Conservation (phyloP, 2,888 invertebrate genomes). For the Caenorhabditis sp. region DNA sequence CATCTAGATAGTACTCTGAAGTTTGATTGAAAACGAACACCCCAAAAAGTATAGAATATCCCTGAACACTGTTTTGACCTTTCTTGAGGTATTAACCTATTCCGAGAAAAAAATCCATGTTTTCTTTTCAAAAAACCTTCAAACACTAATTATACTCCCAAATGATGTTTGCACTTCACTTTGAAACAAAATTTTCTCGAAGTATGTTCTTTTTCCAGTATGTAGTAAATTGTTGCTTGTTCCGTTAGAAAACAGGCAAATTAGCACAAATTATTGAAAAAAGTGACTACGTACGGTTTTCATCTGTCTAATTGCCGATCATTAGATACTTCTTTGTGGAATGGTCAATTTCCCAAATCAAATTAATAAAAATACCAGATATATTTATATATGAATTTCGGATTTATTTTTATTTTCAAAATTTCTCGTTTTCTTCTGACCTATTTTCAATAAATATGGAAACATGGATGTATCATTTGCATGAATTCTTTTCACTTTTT, state of each 20-base stretch:
- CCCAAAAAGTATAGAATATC: no score
- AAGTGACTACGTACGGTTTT: not conserved
- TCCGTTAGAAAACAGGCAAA: not conserved
- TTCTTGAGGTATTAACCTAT: not conserved
- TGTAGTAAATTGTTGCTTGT: not conserved
- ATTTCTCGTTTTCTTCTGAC: not conserved
- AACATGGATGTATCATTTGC: conserved; percentile 2
- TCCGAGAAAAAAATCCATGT: not conserved
- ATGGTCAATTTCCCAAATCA: no score
- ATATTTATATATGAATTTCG: not conserved
- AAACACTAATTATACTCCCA: not conserved
- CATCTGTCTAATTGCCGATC: not conserved
- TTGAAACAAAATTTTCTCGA: not conserved
- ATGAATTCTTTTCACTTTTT: conserved; percentile 1
- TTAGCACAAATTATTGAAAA: not conserved
- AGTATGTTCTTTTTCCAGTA: not conserved
- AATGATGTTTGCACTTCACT: not conserved
- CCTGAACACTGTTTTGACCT: no score
- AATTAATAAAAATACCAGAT: no score
- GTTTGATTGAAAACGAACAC: no score
- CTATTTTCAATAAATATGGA: conserved; percentile 3
- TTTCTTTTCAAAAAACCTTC: not conserved
- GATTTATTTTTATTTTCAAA: not conserved
- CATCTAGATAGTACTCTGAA: no score
- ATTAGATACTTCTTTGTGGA: not conserved